Percentiles rank a stretch among this genome's conserved stretches.
Evolutionary conservation across 2,888 invertebrate species (phyloP).

Genomic region (Megalurothrips usitatus): DNA sequence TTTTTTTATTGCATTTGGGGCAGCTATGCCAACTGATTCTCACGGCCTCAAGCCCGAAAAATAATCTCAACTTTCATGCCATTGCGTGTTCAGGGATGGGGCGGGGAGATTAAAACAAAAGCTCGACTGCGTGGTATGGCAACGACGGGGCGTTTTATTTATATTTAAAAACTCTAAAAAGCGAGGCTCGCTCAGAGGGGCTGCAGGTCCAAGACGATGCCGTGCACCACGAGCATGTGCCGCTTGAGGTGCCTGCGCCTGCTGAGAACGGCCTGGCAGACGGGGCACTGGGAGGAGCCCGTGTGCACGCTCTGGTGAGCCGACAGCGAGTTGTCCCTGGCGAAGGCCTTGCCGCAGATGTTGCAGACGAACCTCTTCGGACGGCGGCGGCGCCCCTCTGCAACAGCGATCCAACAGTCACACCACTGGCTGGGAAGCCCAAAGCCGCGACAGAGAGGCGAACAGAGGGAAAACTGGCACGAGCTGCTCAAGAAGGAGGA

Average conservation of each 20-base stretch:
- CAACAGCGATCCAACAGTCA: background rate
- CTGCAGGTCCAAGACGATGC: background rate
- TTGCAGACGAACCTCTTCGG: constrained; percentile 34
- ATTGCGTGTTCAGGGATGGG: too few relatives aligned
- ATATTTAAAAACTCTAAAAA: too few relatives aligned
- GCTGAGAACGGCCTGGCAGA: constrained; percentile 34
- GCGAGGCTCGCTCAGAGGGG: too few relatives aligned
- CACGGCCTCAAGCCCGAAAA: too few relatives aligned
- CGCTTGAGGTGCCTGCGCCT: constrained; percentile 32
- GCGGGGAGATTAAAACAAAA: too few relatives aligned
- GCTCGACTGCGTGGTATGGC: too few relatives aligned
- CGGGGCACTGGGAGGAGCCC: constrained; percentile 36
- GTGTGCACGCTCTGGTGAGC: constrained; percentile 35
- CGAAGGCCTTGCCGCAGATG: constrained; percentile 36
- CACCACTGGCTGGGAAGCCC: background rate
- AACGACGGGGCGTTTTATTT: too few relatives aligned
- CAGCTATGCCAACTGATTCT: too few relatives aligned
- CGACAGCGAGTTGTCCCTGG: constrained; percentile 35
- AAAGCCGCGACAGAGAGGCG: background rate
- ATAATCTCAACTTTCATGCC: too few relatives aligned
- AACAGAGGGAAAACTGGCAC: background rate
- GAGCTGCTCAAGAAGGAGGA: background rate
- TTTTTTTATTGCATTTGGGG: too few relatives aligned
- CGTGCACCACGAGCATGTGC: background rate
- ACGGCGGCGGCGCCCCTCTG: background rate